A percentile compares a stretch with the other conserved stretches of the same genome.
Conservation (phyloP, 1,140 invertebrate species). For the Psilanteris sp. region DNA sequence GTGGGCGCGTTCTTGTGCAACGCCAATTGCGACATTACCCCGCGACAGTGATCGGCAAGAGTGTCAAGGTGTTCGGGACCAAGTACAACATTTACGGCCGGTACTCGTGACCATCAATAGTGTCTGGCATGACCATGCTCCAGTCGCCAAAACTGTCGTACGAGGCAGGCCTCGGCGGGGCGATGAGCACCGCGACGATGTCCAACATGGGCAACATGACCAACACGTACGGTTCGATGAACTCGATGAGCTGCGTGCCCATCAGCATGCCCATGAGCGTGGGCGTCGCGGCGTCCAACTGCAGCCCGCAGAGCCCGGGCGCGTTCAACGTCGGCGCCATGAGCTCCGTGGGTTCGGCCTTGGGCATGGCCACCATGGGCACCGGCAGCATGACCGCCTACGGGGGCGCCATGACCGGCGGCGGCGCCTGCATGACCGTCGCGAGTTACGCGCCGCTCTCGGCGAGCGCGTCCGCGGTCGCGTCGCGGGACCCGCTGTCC, state of each 20-base stretch:
- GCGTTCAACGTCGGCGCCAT: constrained; percentile 86
- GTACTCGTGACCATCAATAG: constrained; percentile 64
- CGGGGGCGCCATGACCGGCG: constrained; percentile 71
- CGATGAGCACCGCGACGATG: constrained; percentile 78
- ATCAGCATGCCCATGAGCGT: constrained; percentile 84
- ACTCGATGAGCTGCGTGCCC: constrained; percentile 85
- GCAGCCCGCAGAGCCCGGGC: constrained; percentile 84
- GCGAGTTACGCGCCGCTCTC: constrained; percentile 79
- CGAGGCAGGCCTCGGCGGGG: constrained; percentile 76
- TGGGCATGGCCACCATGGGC: constrained; percentile 84
- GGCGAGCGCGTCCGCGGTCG: constrained; percentile 76
- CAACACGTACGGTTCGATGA: constrained; percentile 87
- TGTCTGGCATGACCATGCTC: constrained; percentile 78
- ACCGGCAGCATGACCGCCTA: constrained; percentile 79
- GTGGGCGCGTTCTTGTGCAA: not conserved
- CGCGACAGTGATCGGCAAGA: not conserved
- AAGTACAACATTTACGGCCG: constrained; percentile 61
- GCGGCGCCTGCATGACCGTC: constrained; percentile 80
- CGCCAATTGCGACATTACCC: not conserved
- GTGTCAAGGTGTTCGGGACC: constrained; percentile 12
- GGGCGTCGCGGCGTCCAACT: constrained; percentile 82
- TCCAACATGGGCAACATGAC: constrained; percentile 84
- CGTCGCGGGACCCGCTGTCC: constrained; percentile 67
- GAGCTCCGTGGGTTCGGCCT: constrained; percentile 81
- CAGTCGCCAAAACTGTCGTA: constrained; percentile 81